Conservation (phyloP, 1,140 invertebrate genomes). For the Drosophila kepulauana region DNA sequence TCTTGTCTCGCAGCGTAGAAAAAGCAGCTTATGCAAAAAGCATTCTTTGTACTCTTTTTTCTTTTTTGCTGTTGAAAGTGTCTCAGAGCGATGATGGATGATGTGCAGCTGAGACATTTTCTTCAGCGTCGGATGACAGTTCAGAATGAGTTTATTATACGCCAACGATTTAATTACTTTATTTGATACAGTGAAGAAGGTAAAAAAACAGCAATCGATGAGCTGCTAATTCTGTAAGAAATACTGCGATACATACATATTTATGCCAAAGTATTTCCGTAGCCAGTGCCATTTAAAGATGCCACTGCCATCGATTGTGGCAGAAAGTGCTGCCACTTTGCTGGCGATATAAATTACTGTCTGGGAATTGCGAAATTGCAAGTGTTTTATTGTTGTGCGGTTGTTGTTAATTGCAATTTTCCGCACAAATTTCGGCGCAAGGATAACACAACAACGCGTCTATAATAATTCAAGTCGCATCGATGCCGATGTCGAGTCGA, state of each 20-base stretch:
- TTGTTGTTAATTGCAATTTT: conserved; percentile 44
- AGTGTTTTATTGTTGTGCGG: background rate
- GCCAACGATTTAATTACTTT: background rate
- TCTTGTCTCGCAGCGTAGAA: background rate
- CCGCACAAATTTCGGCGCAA: conserved; percentile 19
- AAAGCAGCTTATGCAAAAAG: background rate
- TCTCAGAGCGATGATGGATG: background rate
- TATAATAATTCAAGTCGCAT: conserved; percentile 26
- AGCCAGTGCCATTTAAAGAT: background rate
- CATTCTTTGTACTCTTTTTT: background rate
- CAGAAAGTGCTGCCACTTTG: background rate
- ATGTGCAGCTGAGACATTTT: background rate
- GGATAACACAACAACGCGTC: background rate
- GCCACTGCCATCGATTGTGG: background rate
- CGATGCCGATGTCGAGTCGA: conserved; percentile 6
- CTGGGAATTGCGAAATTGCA: conserved; percentile 20
- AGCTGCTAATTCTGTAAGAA: background rate
- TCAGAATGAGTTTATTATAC: background rate
- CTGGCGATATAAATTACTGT: conserved; percentile 4
- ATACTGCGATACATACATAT: background rate
- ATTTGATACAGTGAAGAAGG: background rate
- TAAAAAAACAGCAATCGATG: too few relatives aligned
- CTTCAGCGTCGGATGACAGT: background rate
- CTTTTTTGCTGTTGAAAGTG: background rate
- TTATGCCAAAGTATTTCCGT: background rate